These are phyloP conservation scores for Acestrorhynchus altus DNA, from an alignment of 2,797 vertebrate species.

Conservation along the genomic window DNA sequence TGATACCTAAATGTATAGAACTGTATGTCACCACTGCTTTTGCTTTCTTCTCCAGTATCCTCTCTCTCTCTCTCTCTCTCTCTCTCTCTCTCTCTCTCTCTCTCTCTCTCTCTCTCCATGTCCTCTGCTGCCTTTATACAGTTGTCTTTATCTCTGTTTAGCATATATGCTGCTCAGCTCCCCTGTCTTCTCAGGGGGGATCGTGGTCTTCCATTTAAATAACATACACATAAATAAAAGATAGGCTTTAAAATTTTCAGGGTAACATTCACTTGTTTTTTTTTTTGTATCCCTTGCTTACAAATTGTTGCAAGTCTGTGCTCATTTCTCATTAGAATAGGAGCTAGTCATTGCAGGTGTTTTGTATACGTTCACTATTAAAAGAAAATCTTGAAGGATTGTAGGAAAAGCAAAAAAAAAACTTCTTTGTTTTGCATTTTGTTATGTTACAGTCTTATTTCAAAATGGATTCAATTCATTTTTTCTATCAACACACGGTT, in stretches of 20 bases:
- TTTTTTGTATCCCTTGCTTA: slow-evolving; percentile 72
- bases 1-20: no score
- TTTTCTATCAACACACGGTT: no score
- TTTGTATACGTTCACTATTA: not conserved
- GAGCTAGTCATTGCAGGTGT: not conserved
- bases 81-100: not conserved
- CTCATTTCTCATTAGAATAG: slow-evolving; percentile 71
- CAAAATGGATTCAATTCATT: no score
- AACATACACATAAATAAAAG: slow-evolving; percentile 77
- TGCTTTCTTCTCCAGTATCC: not conserved
- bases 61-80: not conserved
- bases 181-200: slow-evolving; percentile 61
- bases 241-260: slow-evolving; percentile 76
- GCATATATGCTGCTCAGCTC: slow-evolving; percentile 41
- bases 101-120: not conserved
- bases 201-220: slow-evolving; percentile 68
- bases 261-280: slow-evolving; percentile 69
- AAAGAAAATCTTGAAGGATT: not conserved
- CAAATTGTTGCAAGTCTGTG: slow-evolving; percentile 64
- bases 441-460: no score
- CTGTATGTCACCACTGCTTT: not conserved
- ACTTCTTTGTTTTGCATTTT: no score
- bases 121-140: not conserved
- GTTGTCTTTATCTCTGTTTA: slow-evolving; percentile 31
- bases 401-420: no score